Evolutionary conservation across 2,888 invertebrate genomes (phyloP).

Genomic region (Agrypnus murinus): DNA sequence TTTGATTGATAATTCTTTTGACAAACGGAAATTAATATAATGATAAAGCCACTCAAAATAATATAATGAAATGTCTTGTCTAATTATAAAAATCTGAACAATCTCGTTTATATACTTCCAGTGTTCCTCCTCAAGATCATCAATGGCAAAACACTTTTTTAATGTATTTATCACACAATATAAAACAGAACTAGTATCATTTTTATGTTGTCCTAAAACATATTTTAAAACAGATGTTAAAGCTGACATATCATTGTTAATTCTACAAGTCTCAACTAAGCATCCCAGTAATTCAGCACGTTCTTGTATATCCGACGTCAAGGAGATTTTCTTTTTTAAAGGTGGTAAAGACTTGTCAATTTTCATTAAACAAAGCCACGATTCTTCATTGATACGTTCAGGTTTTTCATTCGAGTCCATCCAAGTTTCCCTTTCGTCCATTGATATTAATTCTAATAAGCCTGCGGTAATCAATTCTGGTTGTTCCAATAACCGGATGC

Average conservation of each 20-base stretch:
- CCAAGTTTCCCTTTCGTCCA: constrained; percentile 26
- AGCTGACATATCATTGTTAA: constrained; percentile 37
- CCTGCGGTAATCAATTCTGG: constrained; percentile 4
- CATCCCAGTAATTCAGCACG: constrained; percentile 17
- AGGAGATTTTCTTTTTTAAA: constrained; percentile 36
- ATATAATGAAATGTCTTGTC: neutral
- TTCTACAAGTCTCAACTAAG: constrained; percentile 41
- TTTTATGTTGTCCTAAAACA: constrained; percentile 28
- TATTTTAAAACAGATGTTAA: constrained; percentile 37
- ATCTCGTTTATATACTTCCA: constrained; percentile 35
- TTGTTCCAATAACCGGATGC: constrained; percentile 21
- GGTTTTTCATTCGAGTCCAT: constrained; percentile 20
- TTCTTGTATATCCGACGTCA: constrained; percentile 17
- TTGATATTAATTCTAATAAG: constrained; percentile 34
- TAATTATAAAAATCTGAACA: neutral
- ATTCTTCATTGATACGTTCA: neutral
- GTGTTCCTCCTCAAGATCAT: neutral
- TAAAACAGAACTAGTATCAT: constrained; percentile 20
- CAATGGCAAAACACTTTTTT: constrained; percentile 5
- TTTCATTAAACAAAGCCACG: constrained; percentile 31
- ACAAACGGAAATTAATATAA: constrained; percentile 15
- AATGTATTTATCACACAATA: constrained; percentile 11
- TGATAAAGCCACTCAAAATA: neutral
- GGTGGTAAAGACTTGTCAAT: constrained; percentile 38
- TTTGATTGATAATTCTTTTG: constrained; percentile 7